Conservation (phyloP, 2,797 vertebrate species). For the Discoglossus pictus region DNA sequence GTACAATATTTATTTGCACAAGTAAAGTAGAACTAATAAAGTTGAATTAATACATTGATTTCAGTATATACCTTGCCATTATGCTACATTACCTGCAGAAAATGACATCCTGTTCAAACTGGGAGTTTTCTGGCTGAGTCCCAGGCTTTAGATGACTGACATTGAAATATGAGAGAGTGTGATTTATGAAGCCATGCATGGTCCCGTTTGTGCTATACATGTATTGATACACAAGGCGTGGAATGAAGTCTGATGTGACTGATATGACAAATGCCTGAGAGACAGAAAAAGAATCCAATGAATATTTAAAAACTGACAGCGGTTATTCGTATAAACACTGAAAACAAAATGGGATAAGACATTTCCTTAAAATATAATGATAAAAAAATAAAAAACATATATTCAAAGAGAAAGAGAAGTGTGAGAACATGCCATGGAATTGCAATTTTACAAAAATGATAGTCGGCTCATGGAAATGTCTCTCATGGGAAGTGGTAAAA, state of each 20-base stretch:
- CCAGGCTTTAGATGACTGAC: constrained; percentile 87
- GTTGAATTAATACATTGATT: too few relatives aligned
- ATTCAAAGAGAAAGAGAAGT: too few relatives aligned
- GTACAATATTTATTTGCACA: too few relatives aligned
- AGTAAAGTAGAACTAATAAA: too few relatives aligned
- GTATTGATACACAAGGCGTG: constrained; percentile 94
- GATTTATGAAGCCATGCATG: constrained; percentile 95
- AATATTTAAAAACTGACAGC: constrained; percentile 16
- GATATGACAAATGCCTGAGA: constrained; percentile 94
- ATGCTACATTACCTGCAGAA: constrained; percentile 88
- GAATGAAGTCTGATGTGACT: constrained; percentile 96
- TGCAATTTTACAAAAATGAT: too few relatives aligned
- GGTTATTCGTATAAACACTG: too few relatives aligned
- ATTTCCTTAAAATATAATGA: background rate
- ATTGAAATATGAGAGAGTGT: constrained; percentile 96
- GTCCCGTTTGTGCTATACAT: constrained; percentile 89
- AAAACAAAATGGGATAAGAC: background rate
- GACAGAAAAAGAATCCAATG: background rate
- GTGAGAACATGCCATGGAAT: too few relatives aligned
- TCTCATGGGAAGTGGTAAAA: too few relatives aligned
- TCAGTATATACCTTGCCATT: too few relatives aligned
- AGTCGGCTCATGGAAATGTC: too few relatives aligned
- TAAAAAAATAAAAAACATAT: too few relatives aligned
- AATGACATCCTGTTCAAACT: constrained; percentile 74
- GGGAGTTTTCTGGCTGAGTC: constrained; percentile 76